Base-by-base conservation (phyloP, 2,797 vertebrate species). In the Phrynocephalus vlangalii region DNA sequence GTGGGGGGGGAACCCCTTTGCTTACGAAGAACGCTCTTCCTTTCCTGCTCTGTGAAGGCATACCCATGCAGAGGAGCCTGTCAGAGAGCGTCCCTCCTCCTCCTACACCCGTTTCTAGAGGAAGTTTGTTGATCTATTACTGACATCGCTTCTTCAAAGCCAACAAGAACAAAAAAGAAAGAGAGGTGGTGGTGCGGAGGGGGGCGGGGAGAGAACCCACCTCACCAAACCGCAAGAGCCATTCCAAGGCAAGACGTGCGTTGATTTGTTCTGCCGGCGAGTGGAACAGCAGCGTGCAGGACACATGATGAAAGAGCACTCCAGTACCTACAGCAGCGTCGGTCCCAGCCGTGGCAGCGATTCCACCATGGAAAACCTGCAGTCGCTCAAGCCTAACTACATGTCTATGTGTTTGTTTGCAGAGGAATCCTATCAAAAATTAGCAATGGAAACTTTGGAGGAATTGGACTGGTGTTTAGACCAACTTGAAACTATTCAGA, bases 391-490 rank as follows among this genome's bases (percentile, higher is more conserved):
- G 92, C 96, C 97, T 98, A 97, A 98, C 91, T 98, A 97, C 96
- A 94, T 98, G 97, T 97, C 98, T 94, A 95, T 98, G 95, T 98
- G 98, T 97, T 97, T 99, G 92, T 98, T 98, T 97, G 95, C 98
- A 99, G 99, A 99, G 95, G 99, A 99, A 83, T 98, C 98, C 90
- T 99, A 98, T 96, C 98, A 99, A 96, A 99, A 99, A 94, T 96
- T 99, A 96, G 98, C 99, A 30, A 97, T 99, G 98, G 98, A 99
- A 94, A 99, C 98, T 66, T 97, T 99, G 97, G 98, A 99, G 94
- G 99, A 99, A 94, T 96, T 99, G 94, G 98, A 99, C 97, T 99
- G 99, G 99, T 99, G 98, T 96, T 96, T 99, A 96, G 98, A 99
- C 96, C 99, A 99, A 97, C 96, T 99, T 95, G 98, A 99, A 96